Percentiles rank a stretch among this genome's conserved stretches.
These are phyloP conservation scores for Stratiolaelaps scimitus DNA, from an alignment of 1,140 invertebrate genomes.

Conservation along the genomic window DNA sequence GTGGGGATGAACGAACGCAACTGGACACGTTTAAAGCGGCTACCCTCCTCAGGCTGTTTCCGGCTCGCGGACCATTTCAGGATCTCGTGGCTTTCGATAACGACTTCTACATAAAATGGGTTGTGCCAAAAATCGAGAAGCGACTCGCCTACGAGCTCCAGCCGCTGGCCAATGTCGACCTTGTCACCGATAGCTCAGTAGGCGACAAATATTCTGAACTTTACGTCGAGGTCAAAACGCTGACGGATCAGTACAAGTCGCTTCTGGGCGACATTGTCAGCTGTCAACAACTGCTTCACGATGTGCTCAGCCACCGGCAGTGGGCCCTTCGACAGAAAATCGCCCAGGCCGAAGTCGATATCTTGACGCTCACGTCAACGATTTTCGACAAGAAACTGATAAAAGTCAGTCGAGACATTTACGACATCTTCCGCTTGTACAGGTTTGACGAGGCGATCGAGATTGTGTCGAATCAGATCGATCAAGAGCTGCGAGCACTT, in stretches of 20 bases:
- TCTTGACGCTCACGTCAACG: not conserved
- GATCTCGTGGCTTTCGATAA: not conserved
- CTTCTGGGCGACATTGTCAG: not conserved
- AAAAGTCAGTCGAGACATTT: not conserved
- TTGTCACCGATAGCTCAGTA: not conserved
- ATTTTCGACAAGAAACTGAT: conserved; percentile 13
- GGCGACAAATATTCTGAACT: not conserved
- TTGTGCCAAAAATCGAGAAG: conserved; percentile 10
- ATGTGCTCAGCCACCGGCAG: conserved; percentile 4
- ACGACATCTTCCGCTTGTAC: not conserved
- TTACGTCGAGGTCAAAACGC: not conserved
- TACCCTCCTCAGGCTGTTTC: not conserved
- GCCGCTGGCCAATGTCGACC: not conserved
- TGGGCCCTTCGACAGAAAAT: conserved; percentile 3
- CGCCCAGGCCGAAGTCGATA: conserved; percentile 7
- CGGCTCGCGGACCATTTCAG: not conserved
- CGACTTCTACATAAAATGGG: conserved; percentile 10
- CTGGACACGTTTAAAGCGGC: not conserved
- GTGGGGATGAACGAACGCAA: not conserved
- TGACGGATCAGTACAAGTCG: not conserved
- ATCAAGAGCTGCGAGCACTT: not conserved
- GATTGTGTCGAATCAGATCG: not conserved
- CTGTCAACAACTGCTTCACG: not conserved
- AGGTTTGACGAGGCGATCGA: conserved; percentile 3
- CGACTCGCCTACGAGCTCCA: not conserved